phyloP scores from a whole-genome alignment of 2,113 vertebrate genomes.

The Pseudonaja textilis region DNA sequence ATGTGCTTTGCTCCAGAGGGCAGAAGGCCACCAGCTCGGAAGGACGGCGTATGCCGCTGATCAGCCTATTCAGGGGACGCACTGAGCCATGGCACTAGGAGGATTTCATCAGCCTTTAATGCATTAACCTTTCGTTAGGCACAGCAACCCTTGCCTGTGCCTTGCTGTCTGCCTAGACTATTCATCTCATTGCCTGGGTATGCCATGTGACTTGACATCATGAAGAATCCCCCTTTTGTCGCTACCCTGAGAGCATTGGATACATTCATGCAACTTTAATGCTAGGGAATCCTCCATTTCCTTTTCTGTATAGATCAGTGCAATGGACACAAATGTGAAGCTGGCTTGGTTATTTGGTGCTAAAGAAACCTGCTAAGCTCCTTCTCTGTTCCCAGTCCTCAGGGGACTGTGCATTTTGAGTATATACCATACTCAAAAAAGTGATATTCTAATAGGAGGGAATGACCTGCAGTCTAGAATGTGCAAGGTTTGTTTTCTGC shows the following conservation, averaged over 20 bases:
- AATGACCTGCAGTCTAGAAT: background rate
- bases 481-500: background rate
- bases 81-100: background rate
- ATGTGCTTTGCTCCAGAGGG: rapidly evolving
- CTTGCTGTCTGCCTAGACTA: background rate
- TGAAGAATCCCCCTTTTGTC: background rate
- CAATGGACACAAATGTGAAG: background rate
- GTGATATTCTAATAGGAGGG: background rate
- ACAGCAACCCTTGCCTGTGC: background rate
- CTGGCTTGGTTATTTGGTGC: background rate
- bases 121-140: conserved; percentile 14
- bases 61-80: conserved; percentile 9
- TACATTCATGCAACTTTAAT: too few relatives aligned
- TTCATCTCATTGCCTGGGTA: background rate
- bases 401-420: background rate
- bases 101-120: conserved; percentile 32
- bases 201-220: rapidly evolving
- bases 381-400: background rate
- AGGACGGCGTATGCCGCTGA: background rate
- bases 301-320: background rate
- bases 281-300: background rate
- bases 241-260: background rate
- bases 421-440: background rate
- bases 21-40: background rate
- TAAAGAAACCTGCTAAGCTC: background rate